Evolutionary conservation across 2,113 vertebrate species (phyloP).

Genomic region (Ammospiza nelsoni): DNA sequence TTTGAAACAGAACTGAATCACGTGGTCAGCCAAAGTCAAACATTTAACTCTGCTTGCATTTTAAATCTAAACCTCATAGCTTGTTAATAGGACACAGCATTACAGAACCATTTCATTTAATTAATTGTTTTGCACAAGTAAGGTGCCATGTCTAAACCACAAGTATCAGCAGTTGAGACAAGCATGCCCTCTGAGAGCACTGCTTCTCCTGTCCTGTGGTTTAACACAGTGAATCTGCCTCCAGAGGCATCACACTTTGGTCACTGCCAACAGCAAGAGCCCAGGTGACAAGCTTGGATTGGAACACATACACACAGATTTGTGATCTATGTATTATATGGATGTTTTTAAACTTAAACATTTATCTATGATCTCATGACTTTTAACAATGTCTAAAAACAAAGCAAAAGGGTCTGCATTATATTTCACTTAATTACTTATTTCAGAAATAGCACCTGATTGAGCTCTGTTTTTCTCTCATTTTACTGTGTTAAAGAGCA

Average conservation of each 20-base stretch:
- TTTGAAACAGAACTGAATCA: background rate
- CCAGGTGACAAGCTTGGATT: background rate
- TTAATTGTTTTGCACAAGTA: background rate
- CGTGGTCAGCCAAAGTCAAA: background rate
- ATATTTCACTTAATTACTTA: background rate
- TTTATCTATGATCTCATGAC: background rate
- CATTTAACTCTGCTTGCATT: background rate
- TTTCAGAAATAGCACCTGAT: background rate
- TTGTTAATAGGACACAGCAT: background rate
- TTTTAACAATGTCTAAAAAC: background rate
- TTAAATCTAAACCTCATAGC: background rate
- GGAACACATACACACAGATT: background rate
- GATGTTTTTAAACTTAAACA: background rate
- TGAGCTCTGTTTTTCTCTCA: background rate
- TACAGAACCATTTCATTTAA: background rate
- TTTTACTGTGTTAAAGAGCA: background rate
- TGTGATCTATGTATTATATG: rapidly evolving
- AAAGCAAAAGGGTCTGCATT: background rate
- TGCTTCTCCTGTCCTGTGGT: rapidly evolving
- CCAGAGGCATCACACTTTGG: background rate
- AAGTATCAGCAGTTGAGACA: rapidly evolving
- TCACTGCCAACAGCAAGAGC: background rate
- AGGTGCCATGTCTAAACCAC: background rate
- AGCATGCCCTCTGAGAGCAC: rapidly evolving
- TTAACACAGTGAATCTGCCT: background rate